Evolutionary conservation across 92 coral and sea anemone genomes (phyloP).

Genomic region (Porites divaricata): DNA sequence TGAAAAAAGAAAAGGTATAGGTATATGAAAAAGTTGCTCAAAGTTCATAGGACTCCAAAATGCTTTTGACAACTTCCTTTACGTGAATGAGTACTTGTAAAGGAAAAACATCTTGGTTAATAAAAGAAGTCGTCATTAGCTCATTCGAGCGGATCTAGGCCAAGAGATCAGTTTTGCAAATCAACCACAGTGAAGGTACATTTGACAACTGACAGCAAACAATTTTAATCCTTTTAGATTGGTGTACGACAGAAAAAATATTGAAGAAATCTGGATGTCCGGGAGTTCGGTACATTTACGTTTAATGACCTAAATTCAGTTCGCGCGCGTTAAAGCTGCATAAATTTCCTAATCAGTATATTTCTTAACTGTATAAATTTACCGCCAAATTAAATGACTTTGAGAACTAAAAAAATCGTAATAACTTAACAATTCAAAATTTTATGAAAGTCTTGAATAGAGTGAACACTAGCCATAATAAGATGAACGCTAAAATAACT

Average conservation of each 20-base stretch:
- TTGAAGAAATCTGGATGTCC: background rate
- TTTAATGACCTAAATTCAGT: background rate
- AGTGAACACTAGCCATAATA: background rate
- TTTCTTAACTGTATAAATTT: background rate
- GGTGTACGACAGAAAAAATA: background rate
- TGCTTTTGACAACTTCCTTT: no score
- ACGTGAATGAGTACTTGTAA: no score
- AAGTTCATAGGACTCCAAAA: background rate
- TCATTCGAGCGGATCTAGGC: background rate
- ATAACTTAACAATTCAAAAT: background rate
- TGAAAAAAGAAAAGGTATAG: background rate
- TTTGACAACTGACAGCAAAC: background rate
- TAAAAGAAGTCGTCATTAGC: background rate
- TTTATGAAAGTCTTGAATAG: background rate
- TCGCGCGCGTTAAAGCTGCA: background rate
- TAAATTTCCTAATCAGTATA: conserved; percentile 1
- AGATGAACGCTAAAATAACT: background rate
- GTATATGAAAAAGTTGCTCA: background rate
- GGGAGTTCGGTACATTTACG: background rate
- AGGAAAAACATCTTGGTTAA: background rate
- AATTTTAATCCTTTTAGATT: no score
- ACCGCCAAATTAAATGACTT: background rate
- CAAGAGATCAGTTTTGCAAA: no score
- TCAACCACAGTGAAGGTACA: background rate
- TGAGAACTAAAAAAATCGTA: background rate